phyloP scores from a whole-genome alignment of 2,888 invertebrate genomes.

The Drosophila seclusa region DNA sequence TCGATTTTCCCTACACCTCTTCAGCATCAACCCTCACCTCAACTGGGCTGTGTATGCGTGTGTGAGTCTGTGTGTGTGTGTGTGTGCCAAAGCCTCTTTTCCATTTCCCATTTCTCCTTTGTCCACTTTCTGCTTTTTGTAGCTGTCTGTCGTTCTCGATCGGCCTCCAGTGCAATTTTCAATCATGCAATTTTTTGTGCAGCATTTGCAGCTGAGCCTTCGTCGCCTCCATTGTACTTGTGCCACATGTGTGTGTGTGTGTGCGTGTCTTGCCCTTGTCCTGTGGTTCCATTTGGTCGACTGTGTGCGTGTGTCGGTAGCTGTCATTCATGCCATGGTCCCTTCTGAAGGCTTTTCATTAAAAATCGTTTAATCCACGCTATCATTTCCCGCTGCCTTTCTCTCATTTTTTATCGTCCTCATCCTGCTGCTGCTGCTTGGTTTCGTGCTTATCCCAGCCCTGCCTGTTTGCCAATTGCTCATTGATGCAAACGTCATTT shows the following conservation, averaged over 20 bases:
- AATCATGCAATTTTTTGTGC: conserved; percentile 69
- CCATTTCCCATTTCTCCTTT: conserved; percentile 6
- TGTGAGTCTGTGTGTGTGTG: neutral
- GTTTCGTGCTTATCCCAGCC: conserved; percentile 16
- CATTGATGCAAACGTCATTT: conserved; percentile 83
- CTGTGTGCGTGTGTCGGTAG: conserved; percentile 50
- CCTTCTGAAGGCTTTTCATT: conserved; percentile 81
- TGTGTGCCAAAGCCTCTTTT: neutral
- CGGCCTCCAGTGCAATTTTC: conserved; percentile 77
- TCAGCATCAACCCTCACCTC: conserved; percentile 10
- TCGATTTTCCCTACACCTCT: conserved; percentile 19
- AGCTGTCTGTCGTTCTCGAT: conserved; percentile 26
- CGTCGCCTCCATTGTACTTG: conserved; percentile 45
- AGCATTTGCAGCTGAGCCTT: conserved; percentile 67
- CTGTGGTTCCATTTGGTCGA: conserved; percentile 8
- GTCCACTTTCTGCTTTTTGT: neutral
- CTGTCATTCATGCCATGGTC: conserved; percentile 68
- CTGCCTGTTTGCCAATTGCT: conserved; percentile 75
- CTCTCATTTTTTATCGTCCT: conserved; percentile 34
- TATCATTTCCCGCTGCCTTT: conserved; percentile 69
- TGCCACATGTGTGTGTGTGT: conserved; percentile 22
- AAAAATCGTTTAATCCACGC: conserved; percentile 82
- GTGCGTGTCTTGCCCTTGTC: conserved; percentile 30
- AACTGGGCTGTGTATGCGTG: neutral
- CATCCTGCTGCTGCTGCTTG: conserved; percentile 14